Evolutionary conservation across 2,113 vertebrate species (phyloP), one percentile per base, ranked within the genome.

Genomic region (Hippocampus abdominalis): DNA sequence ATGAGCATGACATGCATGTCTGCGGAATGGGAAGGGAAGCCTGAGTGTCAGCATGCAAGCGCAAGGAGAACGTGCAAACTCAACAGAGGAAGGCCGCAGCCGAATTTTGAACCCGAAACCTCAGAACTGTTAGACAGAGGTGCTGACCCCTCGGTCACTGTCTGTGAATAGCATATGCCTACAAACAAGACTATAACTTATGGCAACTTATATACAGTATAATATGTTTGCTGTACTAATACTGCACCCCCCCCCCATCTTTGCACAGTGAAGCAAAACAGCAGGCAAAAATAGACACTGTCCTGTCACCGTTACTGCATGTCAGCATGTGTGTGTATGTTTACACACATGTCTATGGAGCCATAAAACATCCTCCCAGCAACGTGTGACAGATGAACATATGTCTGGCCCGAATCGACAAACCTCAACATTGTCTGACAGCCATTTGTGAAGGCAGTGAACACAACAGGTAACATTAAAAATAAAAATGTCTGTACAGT

Each of bases 381-480:
- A 49, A 67, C 62, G n/a, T 42, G 13, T 68, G 72, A 75, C 32
- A 63, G 13, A 56, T 42, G 66, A 78, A 73, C 83, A 78, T 20
- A 70, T 81, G 75, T 82, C 75, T 36, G 53, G 69, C 39, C 66
- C 3, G 1, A 67, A 61, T 69, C 42, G 65, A 79, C 73, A 64
- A 70, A 66, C n/a, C 32, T 40, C 13, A 76, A 78, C 66, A 27
- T 73, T 48, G 80, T 80, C 78, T 74, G 81, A 76, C 86, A 79
- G 72, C 59, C 71, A 36, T 61, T 76, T 87, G 86, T 63, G 53
- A 89, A 89, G 81, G 29, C 51, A 20, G 62, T 68, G 64, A 84
- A 84, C 27, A 77, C 73, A 77, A 66, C 66, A 66, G 3, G 6
- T n/a, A 68, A 25, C 73, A 72, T 87, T 76, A 53, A 75, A 66